Base-by-base conservation (phyloP, 2,113 vertebrate species). In the Etia nguti region DNA sequence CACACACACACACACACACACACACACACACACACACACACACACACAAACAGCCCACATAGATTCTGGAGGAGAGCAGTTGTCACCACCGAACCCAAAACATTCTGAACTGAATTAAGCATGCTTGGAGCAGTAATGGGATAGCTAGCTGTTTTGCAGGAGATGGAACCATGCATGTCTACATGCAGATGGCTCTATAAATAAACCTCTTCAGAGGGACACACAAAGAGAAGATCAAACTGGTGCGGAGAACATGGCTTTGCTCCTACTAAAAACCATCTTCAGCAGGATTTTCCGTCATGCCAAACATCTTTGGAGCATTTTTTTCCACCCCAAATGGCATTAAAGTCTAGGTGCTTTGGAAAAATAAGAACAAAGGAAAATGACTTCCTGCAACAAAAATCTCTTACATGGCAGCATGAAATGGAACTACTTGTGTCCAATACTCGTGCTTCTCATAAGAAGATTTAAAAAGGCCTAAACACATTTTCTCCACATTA, bases 161-260 rank as follows among this genome's bases (percentile, higher is more conserved):
- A 86, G 84, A 82, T 31, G 46, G 80, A 86, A 52, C 48, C 85
- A 43, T 59, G 80, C 38, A 77, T 10, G 68, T 92, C 73, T 83
- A 88, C 90, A 89, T 90, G 90, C 89, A 90, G 79, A 93, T 93
- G 88, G 50, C 50, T 83, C 93, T 87, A 94, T 88, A 93, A 95
- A 94, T 93, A 94, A 91, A 87, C 77, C 84, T 91, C 56, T 79
- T 91, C 29, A 81, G 50, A 83, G 75, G 65, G 82, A 54, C 60
- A 68, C 81, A 55, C 12, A 41, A 79, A 68, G 43, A 80, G 29
- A 56, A 83, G 80, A 86, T 62, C 83, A 88, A 86, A 83, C 77
- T 55, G 15, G 65, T 79, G 86, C 68, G 86, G 86, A 90, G 73
- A 88, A 81, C 26, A 81, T 52, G 31, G 48, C 38, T 86, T 86